These are phyloP conservation scores for Coptodon rendalli DNA, from an alignment of 2,113 vertebrate genomes.

Conservation along the genomic window DNA sequence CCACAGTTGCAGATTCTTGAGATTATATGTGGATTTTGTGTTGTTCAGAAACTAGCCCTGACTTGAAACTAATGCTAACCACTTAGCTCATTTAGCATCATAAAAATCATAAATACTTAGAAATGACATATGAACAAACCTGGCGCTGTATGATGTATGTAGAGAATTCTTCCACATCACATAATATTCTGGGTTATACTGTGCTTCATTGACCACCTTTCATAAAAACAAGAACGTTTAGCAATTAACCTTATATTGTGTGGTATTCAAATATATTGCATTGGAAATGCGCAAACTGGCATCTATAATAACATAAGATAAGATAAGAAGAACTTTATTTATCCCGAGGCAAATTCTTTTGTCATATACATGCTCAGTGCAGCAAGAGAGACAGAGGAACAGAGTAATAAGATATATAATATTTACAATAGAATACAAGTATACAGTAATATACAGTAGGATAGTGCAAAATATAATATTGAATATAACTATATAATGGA, in stretches of 20 bases:
- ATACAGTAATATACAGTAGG: no score
- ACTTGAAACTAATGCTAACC: not conserved
- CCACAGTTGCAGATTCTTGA: not conserved
- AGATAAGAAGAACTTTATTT: no score
- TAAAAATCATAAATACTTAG: not conserved
- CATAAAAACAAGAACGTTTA: not conserved
- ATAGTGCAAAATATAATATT: no score
- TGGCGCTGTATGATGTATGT: not conserved
- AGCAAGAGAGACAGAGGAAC: no score
- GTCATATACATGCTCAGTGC: no score
- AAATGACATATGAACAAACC: not conserved
- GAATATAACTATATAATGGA: no score
- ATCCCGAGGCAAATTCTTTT: no score
- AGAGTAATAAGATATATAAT: no score
- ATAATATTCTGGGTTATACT: not conserved
- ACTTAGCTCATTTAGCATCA: not conserved
- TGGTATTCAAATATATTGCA: not conserved
- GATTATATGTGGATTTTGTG: not conserved
- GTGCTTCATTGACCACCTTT: not conserved
- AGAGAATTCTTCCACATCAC: fast-evolving
- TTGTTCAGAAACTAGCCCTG: not conserved
- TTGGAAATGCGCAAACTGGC: not conserved
- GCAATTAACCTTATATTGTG: not conserved
- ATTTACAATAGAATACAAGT: no score
- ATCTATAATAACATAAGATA: not conserved